phyloP scores from a whole-genome alignment of 1,140 invertebrate genomes.

The Melitaea cinxia region DNA sequence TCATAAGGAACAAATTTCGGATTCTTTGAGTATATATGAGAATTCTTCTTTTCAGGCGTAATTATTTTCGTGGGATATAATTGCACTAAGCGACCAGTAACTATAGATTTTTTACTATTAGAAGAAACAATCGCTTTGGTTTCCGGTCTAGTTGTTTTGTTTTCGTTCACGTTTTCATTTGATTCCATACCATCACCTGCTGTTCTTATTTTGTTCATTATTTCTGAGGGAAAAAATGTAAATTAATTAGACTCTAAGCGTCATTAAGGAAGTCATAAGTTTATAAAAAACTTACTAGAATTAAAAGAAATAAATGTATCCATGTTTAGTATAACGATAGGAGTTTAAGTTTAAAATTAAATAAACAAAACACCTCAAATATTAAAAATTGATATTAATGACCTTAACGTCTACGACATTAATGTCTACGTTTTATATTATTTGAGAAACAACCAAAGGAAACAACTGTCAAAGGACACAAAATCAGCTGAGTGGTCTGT shows the following conservation, averaged over 20 bases:
- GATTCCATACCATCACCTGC: conserved; percentile 84
- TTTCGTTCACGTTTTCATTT: conserved; percentile 49
- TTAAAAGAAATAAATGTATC: conserved; percentile 51
- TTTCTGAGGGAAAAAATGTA: conserved; percentile 49
- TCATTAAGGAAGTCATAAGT: not conserved
- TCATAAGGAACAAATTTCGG: conserved; percentile 95
- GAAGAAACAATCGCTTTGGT: conserved; percentile 27
- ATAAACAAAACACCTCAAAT: not conserved
- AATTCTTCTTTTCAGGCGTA: conserved; percentile 56
- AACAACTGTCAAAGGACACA: too few species aligned
- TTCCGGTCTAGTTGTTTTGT: conserved; percentile 34
- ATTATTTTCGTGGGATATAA: conserved; percentile 63
- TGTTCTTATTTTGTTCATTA: conserved; percentile 74
- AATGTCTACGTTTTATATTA: not conserved
- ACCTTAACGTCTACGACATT: not conserved
- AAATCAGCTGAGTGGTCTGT: too few species aligned
- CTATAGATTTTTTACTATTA: conserved; percentile 45
- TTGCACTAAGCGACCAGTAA: conserved; percentile 59
- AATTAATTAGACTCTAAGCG: not conserved
- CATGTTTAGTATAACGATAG: conserved; percentile 34
- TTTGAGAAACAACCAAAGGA: not conserved
- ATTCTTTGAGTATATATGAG: conserved; percentile 82
- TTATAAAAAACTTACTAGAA: conserved; percentile 48
- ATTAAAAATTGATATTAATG: not conserved
- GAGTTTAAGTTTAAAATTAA: not conserved